Conservation (phyloP, 2,888 invertebrate genomes). For the Lottia gigantea region DNA sequence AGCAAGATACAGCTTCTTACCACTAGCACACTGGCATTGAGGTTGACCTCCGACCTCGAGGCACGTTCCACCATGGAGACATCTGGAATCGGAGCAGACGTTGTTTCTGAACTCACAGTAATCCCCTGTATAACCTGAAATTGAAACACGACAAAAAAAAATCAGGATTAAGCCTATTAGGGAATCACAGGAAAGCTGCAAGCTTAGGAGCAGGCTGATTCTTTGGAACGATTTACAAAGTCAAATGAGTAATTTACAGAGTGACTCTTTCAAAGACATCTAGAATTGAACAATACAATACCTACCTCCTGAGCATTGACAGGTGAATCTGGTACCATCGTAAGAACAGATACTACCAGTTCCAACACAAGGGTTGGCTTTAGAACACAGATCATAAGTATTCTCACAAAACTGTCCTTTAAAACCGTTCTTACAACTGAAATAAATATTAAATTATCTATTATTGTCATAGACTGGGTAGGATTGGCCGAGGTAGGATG, state of each 20-base stretch:
- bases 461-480: too few species aligned
- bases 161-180: too few species aligned
- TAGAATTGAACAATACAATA: background rate
- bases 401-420: constrained; percentile 38
- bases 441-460: too few species aligned
- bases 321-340: constrained; percentile 15
- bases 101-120: constrained; percentile 35
- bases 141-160: too few species aligned
- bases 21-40: constrained; percentile 38
- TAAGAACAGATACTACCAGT: constrained; percentile 27
- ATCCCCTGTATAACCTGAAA: constrained; percentile 31
- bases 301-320: constrained; percentile 25
- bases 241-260: too few species aligned
- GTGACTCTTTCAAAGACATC: too few species aligned
- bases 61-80: constrained; percentile 45
- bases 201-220: too few species aligned
- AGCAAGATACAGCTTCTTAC: constrained; percentile 22
- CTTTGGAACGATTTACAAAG: too few species aligned
- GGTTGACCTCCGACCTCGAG: constrained; percentile 26
- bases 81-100: constrained; percentile 36
- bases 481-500: too few species aligned
- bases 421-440: constrained; percentile 40
- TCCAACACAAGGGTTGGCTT: constrained; percentile 42
- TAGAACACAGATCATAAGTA: constrained; percentile 37
- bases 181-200: too few species aligned